Base-by-base conservation (phyloP, 1,140 invertebrate genomes). In the Zaprionus capensis region DNA sequence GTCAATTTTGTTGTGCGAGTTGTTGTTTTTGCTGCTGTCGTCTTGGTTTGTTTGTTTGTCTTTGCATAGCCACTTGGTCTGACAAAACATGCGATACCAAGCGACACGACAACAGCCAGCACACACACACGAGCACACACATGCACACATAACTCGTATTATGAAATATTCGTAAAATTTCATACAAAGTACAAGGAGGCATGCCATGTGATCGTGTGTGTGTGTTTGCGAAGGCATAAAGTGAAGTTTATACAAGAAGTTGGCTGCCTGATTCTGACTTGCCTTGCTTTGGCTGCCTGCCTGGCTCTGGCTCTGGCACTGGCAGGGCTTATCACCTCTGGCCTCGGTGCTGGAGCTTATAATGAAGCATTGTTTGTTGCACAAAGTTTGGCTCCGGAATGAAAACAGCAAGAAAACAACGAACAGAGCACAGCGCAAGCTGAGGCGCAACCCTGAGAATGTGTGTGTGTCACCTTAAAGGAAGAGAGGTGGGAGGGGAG, bases 151-250 rank as follows among this genome's bases (percentile, higher is more conserved):
- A 81, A 78, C 86, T 87, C 84, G 64, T 88, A 76, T 78, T 87
- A 90, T 90, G 81, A 88, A 88, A 87, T 87, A 87, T 87, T 90
- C 78, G 71, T 74, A 88, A 87, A 90, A 87, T 90, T 81, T 84
- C 75, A 81, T 87, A 84, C 84, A 87, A 87, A 88, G 84, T 84
- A 83, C 71, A 81, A 81, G 84, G 53, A 80, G 57, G 80, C 80
- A 82, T 86, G 77, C 69, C 77, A 82, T 73, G 69, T 70, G 26
- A 71, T 36, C 38, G 38, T 68, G 58, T 53, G 53, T 36, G 63
- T 70, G 66, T 49, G 80, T 22, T 31, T 64, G 49, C 71, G 77
- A 75, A 83, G 80, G 80, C 79, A 86, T 71, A 73, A 69, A 71
- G 65, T 87, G 77, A 87, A 88, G 78, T 87, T 80, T 81, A 83